Base-by-base conservation (phyloP, 2,113 vertebrate species). In the Potamarius usumacintae region DNA sequence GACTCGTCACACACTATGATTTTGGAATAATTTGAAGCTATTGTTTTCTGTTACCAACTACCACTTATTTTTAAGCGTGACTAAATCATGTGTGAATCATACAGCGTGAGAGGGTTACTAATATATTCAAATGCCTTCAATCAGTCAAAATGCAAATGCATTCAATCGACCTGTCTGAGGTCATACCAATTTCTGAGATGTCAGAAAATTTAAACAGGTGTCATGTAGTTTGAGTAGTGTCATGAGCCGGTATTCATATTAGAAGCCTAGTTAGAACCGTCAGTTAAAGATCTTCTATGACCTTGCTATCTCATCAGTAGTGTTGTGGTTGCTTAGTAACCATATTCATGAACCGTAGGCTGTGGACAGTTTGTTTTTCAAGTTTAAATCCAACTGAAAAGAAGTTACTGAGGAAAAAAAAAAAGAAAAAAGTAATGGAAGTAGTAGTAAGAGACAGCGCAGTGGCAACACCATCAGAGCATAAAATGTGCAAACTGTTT, bases 311-410 rank as follows among this genome's bases (percentile, higher is more conserved):
- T 80, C 15, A 57, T 57, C 52, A 18, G 14, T 7, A 11, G 53
- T 27, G 77, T 55, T 55, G 52, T 57, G 53, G 77, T 79, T 79
- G 77, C 52, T 57, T 57, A 55, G 52, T 55, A 79, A 57, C n/a
- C n/a, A 57, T 57, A 57, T 27, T 57, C 53, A 57, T 79, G 25
- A 79, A 14, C 48, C 52, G 20, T 76, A 76, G 17, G 42, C 72
- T 76, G 42, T 42, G 25, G 6, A 3, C 4, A 50, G 20, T 12
- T 50, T 76, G 18, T 22, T 42, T 71, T 72, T 18, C 30, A 42
- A 42, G 7, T 42, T 76, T 10, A 50, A 52, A n/a, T 77, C 74
- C 48, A n/a, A 77, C 22, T 48, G 17, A 4, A 52, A 77, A n/a
- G 11, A 77, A 25, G 74, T 52, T 74, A 48, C 34, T 74, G 22